Conservation (phyloP, 2,797 vertebrate genomes). For the Numenius phaeopus region DNA sequence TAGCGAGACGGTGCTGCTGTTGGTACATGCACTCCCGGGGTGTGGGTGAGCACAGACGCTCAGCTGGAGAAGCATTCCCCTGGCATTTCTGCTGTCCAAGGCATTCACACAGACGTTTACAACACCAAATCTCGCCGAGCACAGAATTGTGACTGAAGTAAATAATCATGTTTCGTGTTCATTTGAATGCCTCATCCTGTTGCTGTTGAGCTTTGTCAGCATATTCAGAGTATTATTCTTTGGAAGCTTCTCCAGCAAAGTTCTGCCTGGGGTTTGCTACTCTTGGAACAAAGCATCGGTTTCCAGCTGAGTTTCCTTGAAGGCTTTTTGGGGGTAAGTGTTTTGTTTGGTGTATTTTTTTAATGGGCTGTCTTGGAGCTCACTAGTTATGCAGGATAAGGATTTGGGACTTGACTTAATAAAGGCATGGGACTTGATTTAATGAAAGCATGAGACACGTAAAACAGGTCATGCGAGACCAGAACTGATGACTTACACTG, state of each 20-base stretch:
- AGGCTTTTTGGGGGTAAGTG: constrained; percentile 28
- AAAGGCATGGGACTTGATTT: not conserved
- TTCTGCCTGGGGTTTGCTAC: not conserved
- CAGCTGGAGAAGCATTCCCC: not conserved
- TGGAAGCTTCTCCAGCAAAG: not conserved
- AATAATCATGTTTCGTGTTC: not conserved
- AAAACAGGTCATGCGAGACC: not conserved
- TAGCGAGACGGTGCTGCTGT: not conserved
- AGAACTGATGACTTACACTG: not conserved
- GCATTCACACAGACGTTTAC: not conserved
- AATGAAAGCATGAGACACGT: not conserved
- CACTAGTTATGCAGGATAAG: not conserved
- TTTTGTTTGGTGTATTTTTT: not conserved
- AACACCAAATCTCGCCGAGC: not conserved
- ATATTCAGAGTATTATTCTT: not conserved
- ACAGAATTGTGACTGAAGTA: not conserved
- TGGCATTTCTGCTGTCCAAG: not conserved
- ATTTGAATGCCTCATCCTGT: not conserved
- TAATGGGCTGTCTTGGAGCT: not conserved
- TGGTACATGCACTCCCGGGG: not conserved
- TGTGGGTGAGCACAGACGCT: not conserved
- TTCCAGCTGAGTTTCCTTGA: not conserved
- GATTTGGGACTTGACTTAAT: not conserved
- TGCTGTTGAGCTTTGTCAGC: not conserved
- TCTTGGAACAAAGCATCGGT: not conserved